Evolutionary conservation across 2,797 vertebrate species (phyloP).

Genomic region (Scyliorhinus canicula): DNA sequence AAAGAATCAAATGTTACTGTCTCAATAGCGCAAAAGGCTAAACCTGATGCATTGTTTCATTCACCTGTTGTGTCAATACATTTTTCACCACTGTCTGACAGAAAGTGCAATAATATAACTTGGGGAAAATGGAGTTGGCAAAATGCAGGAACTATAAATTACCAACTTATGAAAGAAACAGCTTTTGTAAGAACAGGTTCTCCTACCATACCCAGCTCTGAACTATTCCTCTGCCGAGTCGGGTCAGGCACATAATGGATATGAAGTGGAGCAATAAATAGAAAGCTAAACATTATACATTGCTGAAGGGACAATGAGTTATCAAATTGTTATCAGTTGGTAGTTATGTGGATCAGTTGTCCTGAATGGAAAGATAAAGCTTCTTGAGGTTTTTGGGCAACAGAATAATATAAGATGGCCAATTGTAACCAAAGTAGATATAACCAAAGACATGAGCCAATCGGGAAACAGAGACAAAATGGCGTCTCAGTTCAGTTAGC

Average conservation of each 20-base stretch:
- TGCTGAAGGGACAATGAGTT: neutral
- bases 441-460: too few species aligned
- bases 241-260: neutral
- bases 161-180: neutral
- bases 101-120: neutral
- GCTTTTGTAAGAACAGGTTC: neutral
- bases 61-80: neutral
- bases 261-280: neutral
- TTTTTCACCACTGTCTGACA: neutral
- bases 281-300: neutral
- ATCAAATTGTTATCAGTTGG: neutral
- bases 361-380: neutral
- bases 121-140: neutral
- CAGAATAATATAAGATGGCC: too few species aligned
- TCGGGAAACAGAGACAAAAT: too few species aligned
- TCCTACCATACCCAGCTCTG: neutral
- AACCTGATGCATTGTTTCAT: neutral
- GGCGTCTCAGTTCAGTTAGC: too few species aligned
- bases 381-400: too few species aligned
- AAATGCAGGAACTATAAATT: neutral
- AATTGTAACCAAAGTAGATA: too few species aligned
- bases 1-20: neutral
- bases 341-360: neutral
- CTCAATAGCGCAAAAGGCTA: neutral
- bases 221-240: neutral